These are phyloP conservation scores for Pocillopora damicornis DNA, from an alignment of 64 coral and sea anemone species.

Conservation along the genomic window DNA sequence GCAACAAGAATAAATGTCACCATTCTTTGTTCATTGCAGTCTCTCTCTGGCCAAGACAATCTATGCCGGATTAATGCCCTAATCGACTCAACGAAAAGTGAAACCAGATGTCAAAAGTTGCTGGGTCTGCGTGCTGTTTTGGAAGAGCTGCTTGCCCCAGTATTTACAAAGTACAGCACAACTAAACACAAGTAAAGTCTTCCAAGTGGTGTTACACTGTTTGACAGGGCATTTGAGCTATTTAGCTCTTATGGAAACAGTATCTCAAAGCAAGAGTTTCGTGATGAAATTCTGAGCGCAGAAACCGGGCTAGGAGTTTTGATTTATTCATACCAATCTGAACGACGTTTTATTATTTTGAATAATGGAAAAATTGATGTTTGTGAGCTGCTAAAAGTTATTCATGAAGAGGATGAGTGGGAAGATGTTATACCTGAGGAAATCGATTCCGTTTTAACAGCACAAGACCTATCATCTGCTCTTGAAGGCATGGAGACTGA, in stretches of 20 bases:
- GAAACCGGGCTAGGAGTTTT: slow-evolving; percentile 19
- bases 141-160: slow-evolving; percentile 41
- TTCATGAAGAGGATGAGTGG: slow-evolving; percentile 15
- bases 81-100: slow-evolving; percentile 26
- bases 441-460: background rate
- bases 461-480: slow-evolving; percentile 11
- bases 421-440: background rate
- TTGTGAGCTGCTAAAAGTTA: slow-evolving; percentile 17
- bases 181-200: background rate
- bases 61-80: slow-evolving; percentile 47
- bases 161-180: slow-evolving; percentile 8
- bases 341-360: slow-evolving; percentile 5
- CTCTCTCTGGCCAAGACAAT: slow-evolving; percentile 41
- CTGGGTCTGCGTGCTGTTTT: slow-evolving; percentile 46
- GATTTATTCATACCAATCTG: slow-evolving; percentile 1
- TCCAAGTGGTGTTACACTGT: too few species aligned
- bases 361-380: slow-evolving; percentile 28
- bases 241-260: slow-evolving; percentile 2
- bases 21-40: slow-evolving; percentile 32
- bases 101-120: slow-evolving; percentile 41
- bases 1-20: slow-evolving; percentile 1
- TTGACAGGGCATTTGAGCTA: too few species aligned
- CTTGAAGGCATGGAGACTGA: slow-evolving; percentile 40
- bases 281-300: slow-evolving; percentile 2
- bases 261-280: slow-evolving; percentile 26